Evolutionary conservation across 2,888 invertebrate species (phyloP), one percentile per base, ranked within the genome.

Genomic region (Gymnoscelis rufifasciata): DNA sequence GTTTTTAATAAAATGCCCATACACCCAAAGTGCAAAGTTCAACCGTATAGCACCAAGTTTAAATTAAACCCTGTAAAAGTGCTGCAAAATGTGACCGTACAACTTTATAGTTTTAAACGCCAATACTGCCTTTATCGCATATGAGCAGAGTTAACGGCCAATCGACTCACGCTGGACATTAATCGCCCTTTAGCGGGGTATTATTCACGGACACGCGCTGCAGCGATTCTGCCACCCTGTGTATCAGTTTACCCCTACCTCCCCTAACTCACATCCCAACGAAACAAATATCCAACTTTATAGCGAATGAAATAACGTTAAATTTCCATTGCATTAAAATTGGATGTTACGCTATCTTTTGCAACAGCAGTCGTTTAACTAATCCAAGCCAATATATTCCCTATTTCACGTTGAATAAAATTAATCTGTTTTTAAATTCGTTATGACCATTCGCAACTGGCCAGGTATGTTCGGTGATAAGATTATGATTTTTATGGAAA

Each of bases 131-230:
- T 62, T 59, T 61, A 59, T 65, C 60, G 60, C 54, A 59, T 43
- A 56, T 59, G 63, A 59, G 60, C 60, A 54, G 59, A 58, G 65
- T 68, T 71, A 80, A 74, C 67, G 66, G 62, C 62, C 68, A 71
- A 75, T 78, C 71, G 66, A 62, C 60, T 66, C 69, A 70, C 66
- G 68, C 68, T 68, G 75, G 78, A 74, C 81, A 78, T 83, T 87
- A 87, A 88, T 86, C 86, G 86, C 69, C 78, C 78, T 78, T 83
- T 83, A 77, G 79, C 78, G 83, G 76, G 76, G 72, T 81, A 87
- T 88, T 88, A 88, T 88, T 88, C 88, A 86, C 77, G 66, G 78
- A 69, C 87, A 88, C 84, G 88, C 83, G 78, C 79, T 79, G 83
- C 83, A 77, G 61, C 69, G 71, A 69, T 71, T 68, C 74, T 65